Percentiles rank a stretch among this genome's conserved stretches.
phyloP scores from a whole-genome alignment of 2,888 invertebrate species.

The Doris montereyensis region DNA sequence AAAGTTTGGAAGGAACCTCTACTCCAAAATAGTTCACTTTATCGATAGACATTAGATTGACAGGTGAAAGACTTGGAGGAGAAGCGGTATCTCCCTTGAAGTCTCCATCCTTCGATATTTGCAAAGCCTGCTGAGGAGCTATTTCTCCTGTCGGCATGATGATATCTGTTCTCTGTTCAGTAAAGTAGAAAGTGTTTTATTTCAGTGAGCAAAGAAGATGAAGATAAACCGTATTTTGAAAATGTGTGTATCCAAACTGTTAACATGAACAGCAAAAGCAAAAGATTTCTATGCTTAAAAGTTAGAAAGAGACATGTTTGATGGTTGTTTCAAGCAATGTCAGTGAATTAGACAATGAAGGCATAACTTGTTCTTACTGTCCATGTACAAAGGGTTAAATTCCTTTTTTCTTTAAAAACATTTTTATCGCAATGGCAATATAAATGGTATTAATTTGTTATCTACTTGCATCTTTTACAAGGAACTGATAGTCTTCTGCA shows the following conservation, averaged over 20 bases:
- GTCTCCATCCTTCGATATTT: conserved; percentile 9
- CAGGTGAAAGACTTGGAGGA: conserved; percentile 34
- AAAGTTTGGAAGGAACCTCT: conserved; percentile 64
- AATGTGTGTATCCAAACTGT: conserved; percentile 3
- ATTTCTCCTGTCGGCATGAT: conserved; percentile 46
- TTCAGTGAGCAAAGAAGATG: not conserved
- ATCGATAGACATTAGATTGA: conserved; percentile 17
- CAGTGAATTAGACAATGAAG: too few relatives aligned
- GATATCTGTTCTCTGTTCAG: not conserved
- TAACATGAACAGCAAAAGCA: too few relatives aligned
- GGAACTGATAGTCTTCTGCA: too few relatives aligned
- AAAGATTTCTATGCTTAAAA: too few relatives aligned
- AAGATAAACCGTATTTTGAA: not conserved
- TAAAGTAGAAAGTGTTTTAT: conserved; percentile 1
- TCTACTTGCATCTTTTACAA: too few relatives aligned
- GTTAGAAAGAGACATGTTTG: too few relatives aligned
- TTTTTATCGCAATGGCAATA: too few relatives aligned
- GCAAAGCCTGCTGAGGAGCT: conserved; percentile 35
- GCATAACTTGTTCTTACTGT: too few relatives aligned
- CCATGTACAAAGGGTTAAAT: too few relatives aligned
- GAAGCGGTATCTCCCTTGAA: conserved; percentile 21
- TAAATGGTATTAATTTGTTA: too few relatives aligned
- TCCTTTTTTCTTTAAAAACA: too few relatives aligned
- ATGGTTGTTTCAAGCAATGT: too few relatives aligned
- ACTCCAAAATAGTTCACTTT: conserved; percentile 57